Percentiles rank a stretch among this genome's conserved stretches.
Evolutionary conservation across 2,113 vertebrate genomes (phyloP).

Genomic region (Gymnogyps californianus): DNA sequence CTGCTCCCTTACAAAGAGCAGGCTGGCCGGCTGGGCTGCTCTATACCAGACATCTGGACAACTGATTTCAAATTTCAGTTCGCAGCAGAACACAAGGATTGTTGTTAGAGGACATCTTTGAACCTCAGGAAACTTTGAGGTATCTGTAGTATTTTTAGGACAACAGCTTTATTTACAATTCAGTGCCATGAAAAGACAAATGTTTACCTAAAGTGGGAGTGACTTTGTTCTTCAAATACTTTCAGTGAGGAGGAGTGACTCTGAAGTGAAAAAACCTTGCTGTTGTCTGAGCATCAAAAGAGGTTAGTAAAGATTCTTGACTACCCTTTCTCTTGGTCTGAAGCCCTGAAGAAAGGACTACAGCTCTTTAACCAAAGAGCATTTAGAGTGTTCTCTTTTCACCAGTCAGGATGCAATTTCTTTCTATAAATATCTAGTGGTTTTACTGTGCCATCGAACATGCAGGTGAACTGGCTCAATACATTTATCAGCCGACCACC

Average conservation of each 20-base stretch:
- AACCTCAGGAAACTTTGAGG: not conserved
- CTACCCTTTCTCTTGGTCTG: not conserved
- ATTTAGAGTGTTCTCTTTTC: not conserved
- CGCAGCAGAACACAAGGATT: not conserved
- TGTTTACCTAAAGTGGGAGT: not conserved
- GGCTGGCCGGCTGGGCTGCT: not conserved
- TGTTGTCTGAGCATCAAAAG: not conserved
- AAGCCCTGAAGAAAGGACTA: not conserved
- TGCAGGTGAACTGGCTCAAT: not conserved
- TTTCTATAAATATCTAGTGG: not conserved
- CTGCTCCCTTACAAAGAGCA: not conserved
- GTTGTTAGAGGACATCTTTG: not conserved
- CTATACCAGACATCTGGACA: not conserved
- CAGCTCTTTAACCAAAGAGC: not conserved
- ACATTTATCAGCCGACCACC: not conserved
- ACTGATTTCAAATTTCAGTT: not conserved
- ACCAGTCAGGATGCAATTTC: not conserved
- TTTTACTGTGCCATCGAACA: not conserved
- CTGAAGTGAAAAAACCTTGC: not conserved
- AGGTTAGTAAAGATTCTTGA: not conserved
- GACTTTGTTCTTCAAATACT: not conserved
- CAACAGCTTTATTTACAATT: not conserved
- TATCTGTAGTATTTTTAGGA: not conserved
- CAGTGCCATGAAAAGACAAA: not conserved
- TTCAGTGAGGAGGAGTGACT: not conserved